These are phyloP conservation scores for Hypothenemus hampei DNA, from an alignment of 1,140 invertebrate genomes.

Conservation along the genomic window DNA sequence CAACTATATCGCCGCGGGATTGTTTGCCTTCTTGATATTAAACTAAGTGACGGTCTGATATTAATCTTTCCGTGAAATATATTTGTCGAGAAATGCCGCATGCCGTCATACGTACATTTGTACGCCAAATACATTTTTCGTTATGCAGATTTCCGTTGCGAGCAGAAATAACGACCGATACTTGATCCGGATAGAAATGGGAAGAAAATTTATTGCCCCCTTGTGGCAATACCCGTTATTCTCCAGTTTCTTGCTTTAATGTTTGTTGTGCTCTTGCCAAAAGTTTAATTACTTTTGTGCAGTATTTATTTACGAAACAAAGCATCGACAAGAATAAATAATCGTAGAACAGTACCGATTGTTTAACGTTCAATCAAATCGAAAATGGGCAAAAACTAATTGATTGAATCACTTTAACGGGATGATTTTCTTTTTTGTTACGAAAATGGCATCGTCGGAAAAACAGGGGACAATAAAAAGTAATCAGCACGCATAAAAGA, in stretches of 20 bases:
- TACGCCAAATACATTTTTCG: slow-evolving; percentile 25
- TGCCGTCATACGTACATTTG: slow-evolving; percentile 11
- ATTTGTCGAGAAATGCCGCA: slow-evolving; percentile 23
- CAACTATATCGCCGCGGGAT: slow-evolving; percentile 32
- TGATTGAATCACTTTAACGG: too few species aligned
- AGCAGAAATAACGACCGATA: slow-evolving; percentile 21
- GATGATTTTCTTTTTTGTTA: too few species aligned
- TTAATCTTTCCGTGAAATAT: slow-evolving; percentile 30
- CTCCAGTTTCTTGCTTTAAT: not conserved
- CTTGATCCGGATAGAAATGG: slow-evolving; percentile 23
- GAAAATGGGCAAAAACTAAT: too few species aligned
- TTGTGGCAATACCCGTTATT: not conserved
- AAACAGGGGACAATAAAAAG: slow-evolving; percentile 14
- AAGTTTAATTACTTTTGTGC: slow-evolving; percentile 15
- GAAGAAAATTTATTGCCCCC: slow-evolving; percentile 12
- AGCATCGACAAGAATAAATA: too few species aligned
- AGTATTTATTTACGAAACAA: slow-evolving; percentile 4
- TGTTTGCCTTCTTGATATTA: slow-evolving; percentile 35
- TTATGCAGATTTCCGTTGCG: slow-evolving; percentile 18
- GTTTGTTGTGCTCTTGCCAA: not conserved
- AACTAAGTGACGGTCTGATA: slow-evolving; percentile 31
- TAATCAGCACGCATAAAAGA: slow-evolving; percentile 7
- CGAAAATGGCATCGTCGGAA: too few species aligned
- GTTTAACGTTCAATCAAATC: too few species aligned
- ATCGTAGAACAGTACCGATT: too few species aligned